Percentiles rank a stretch among this genome's conserved stretches.
Conservation (phyloP, 2,888 invertebrate species). For the Crossocerus cetratus region DNA sequence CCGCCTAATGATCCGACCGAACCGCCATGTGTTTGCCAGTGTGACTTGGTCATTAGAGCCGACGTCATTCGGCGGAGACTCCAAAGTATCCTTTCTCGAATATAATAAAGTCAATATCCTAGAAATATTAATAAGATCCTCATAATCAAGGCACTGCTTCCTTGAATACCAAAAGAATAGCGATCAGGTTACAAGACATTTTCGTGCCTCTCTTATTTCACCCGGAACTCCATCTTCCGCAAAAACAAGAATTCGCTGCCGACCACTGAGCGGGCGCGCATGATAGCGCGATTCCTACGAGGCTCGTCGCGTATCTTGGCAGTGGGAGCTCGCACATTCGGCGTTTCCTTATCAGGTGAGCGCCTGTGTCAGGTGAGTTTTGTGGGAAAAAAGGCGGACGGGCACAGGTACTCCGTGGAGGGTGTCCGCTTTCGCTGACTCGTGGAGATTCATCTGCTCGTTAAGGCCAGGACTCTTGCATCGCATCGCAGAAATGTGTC, state of each 20-base stretch:
- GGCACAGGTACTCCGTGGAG: conserved; percentile 56
- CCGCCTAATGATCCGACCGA: conserved; percentile 37
- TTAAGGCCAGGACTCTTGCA: conserved; percentile 47
- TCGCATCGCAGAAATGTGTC: conserved; percentile 29
- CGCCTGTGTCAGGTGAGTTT: conserved; percentile 72
- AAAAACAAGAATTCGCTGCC: no score
- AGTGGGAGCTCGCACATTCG: conserved; percentile 56
- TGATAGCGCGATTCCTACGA: conserved; percentile 23
- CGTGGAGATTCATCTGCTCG: conserved; percentile 66
- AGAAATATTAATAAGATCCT: no score
- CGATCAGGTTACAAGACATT: no score
- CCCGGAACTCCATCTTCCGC: no score
- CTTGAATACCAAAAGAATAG: no score
- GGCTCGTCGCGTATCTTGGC: conserved; percentile 15
- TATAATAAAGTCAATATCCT: background rate
- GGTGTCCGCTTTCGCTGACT: conserved; percentile 72
- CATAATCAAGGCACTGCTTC: no score
- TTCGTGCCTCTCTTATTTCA: no score
- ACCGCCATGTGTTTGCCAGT: conserved; percentile 38
- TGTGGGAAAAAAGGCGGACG: conserved; percentile 73
- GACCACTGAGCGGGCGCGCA: background rate
- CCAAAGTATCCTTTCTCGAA: background rate
- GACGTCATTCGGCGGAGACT: background rate
- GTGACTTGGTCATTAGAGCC: background rate
- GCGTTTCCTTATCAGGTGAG: conserved; percentile 58